Base-by-base conservation (phyloP, 2,113 vertebrate genomes). In the Ictalurus furcatus region DNA sequence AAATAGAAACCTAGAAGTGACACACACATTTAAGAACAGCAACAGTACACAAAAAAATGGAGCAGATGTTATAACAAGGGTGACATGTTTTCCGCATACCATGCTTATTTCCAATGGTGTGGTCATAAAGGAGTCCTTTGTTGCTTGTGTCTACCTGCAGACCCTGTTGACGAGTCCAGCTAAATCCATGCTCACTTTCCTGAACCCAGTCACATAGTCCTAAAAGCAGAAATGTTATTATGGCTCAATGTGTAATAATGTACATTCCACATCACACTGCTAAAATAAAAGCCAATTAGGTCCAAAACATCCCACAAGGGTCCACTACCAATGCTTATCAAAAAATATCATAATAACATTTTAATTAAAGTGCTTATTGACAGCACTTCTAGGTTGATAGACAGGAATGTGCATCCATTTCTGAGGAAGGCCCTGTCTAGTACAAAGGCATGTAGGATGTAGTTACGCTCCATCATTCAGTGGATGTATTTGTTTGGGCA, bases 121-220 rank as follows among this genome's bases (percentile, higher is more conserved):
- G 95, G 90, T 96, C 96, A 88, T 94, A 95, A 56, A 89, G 88
- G 58, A 95, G 95, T 88, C 95, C 95, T 82, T 93, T 85, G 92
- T 88, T 94, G 17, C 92, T 92, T 12, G 6, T 30, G 12, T 92
- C 89, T 76, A 92, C 88, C 21, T 94, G 76, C 87, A 92, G 74
- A 80, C 94, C 95, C 30, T 6, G 89, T 73, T 89, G 93, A 37
- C 90, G 93, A 67, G 76, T 91, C 96, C 96, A 96, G 82, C 95
- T 90, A 5, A 92, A 79, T 59, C 91, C 92, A 89, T 92, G 87
- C 19, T 16, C 90, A 37, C 37, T 69, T 59, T 95, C 94, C 81
- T 95, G 95, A 56, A 90, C 86, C 95, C 95, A 96, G 79, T 88
- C 90, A 85, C 96, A 96, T 0, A 95, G 91, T 84, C 93, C 96